A percentile compares a stretch with the other conserved stretches of the same genome.
phyloP scores from a whole-genome alignment of 2,888 invertebrate species.

The Caenorhabditis sp. region DNA sequence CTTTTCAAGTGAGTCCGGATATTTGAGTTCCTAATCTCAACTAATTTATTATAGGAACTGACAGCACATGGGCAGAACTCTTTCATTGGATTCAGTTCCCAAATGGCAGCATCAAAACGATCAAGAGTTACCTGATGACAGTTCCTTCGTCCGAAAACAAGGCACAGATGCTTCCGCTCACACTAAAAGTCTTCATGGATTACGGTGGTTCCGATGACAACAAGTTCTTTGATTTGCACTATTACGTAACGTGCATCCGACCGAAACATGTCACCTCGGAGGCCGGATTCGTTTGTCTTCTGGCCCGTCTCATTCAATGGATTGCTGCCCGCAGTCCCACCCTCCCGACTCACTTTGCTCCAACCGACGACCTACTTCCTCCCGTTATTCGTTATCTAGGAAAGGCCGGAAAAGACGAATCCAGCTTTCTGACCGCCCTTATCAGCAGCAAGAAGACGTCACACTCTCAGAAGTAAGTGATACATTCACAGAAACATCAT shows the following conservation, averaged over 20 bases:
- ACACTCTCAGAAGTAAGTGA: constrained; percentile 62
- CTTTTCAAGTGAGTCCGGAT: constrained; percentile 67
- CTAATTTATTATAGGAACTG: constrained; percentile 58
- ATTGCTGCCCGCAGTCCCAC: constrained; percentile 23
- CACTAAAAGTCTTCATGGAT: constrained; percentile 57
- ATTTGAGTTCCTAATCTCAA: too few relatives aligned
- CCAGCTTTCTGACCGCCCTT: constrained; percentile 54
- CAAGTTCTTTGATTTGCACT: constrained; percentile 58
- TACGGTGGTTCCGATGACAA: constrained; percentile 50
- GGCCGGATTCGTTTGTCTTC: constrained; percentile 64
- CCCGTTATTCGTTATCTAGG: constrained; percentile 55
- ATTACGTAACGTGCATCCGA: constrained; percentile 68
- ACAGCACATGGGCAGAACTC: constrained; percentile 62
- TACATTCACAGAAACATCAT: not conserved
- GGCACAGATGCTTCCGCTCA: constrained; percentile 56
- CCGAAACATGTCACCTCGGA: constrained; percentile 72
- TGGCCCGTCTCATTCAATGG: constrained; percentile 63
- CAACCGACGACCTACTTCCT: constrained; percentile 56
- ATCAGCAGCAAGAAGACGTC: constrained; percentile 63
- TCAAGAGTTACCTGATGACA: constrained; percentile 61
- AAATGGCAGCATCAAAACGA: constrained; percentile 14
- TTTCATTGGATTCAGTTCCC: constrained; percentile 66
- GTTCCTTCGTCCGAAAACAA: constrained; percentile 65
- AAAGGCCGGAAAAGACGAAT: constrained; percentile 60
- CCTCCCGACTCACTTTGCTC: constrained; percentile 37